Percentiles rank a stretch among this genome's conserved stretches.
Conservation (phyloP, 2,113 vertebrate species). For the Tichodroma muraria region DNA sequence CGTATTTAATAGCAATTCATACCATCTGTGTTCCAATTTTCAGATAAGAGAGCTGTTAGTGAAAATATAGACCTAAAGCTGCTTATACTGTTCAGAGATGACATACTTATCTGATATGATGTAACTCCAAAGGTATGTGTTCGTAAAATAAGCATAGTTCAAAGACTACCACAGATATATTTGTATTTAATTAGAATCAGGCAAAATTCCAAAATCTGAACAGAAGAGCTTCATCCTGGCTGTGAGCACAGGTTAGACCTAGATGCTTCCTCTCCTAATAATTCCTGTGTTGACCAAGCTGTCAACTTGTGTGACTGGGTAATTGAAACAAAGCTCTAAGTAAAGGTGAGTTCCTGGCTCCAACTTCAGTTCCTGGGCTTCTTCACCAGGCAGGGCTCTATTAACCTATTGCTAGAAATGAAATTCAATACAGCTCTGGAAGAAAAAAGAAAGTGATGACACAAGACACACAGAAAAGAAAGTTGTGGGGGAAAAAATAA, state of each 20-base stretch:
- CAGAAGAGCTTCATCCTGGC: not conserved
- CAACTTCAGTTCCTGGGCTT: not conserved
- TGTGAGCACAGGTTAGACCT: not conserved
- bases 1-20: slow-evolving; percentile 51
- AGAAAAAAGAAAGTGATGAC: not conserved
- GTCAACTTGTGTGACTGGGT: not conserved
- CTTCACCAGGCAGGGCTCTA: not conserved
- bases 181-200: slow-evolving; percentile 64
- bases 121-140: slow-evolving; percentile 48
- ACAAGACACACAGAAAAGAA: not conserved
- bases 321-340: not conserved
- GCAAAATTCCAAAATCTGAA: slow-evolving; percentile 51
- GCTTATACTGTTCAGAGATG: slow-evolving; percentile 39
- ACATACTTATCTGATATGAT: slow-evolving; percentile 66
- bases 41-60: slow-evolving; percentile 59
- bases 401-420: not conserved
- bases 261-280: not conserved
- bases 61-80: slow-evolving; percentile 56
- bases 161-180: slow-evolving; percentile 56
- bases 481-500: not conserved
- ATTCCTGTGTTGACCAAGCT: not conserved
- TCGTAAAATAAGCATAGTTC: slow-evolving; percentile 58
- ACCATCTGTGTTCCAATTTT: slow-evolving; percentile 48
- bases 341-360: no score
- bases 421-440: not conserved